Evolutionary conservation across 2,113 vertebrate genomes (phyloP).

Genomic region (Cepphus grylle): DNA sequence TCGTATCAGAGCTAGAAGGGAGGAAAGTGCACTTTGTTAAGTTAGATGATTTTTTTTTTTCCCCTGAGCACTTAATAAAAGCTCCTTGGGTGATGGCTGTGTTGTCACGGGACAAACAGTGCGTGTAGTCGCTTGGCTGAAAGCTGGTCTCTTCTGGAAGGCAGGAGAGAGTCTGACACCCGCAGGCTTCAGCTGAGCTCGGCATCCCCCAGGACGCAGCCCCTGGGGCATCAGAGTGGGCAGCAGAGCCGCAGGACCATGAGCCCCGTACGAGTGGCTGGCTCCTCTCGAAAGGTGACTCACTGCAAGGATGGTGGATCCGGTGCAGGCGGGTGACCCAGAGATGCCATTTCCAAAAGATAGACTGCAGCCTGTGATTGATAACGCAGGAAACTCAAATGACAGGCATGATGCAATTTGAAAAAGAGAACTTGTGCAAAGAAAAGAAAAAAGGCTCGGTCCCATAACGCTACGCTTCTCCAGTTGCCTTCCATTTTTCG

Average conservation of each 20-base stretch:
- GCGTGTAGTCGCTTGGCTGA: fast-evolving
- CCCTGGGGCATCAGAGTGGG: fast-evolving
- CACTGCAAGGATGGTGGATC: fast-evolving
- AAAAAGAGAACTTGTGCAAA: not conserved
- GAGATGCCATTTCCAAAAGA: not conserved
- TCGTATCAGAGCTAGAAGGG: not conserved
- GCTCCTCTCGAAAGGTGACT: not conserved
- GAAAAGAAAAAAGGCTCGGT: fast-evolving
- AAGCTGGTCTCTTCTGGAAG: not conserved
- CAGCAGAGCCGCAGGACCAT: not conserved
- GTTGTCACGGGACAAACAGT: fast-evolving
- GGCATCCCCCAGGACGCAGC: fast-evolving
- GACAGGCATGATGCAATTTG: not conserved
- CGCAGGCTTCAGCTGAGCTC: not conserved
- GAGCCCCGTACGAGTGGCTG: fast-evolving
- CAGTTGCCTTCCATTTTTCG: not conserved
- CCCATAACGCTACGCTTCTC: fast-evolving
- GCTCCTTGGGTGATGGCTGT: not conserved
- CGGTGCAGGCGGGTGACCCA: fast-evolving
- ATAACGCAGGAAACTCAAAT: not conserved
- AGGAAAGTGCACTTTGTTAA: not conserved
- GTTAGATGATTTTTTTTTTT: not conserved
- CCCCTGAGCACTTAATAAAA: fast-evolving
- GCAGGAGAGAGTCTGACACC: fast-evolving
- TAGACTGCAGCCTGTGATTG: not conserved